These are phyloP conservation scores for Rana temporaria DNA, from an alignment of 2,113 vertebrate genomes.

Conservation along the genomic window DNA sequence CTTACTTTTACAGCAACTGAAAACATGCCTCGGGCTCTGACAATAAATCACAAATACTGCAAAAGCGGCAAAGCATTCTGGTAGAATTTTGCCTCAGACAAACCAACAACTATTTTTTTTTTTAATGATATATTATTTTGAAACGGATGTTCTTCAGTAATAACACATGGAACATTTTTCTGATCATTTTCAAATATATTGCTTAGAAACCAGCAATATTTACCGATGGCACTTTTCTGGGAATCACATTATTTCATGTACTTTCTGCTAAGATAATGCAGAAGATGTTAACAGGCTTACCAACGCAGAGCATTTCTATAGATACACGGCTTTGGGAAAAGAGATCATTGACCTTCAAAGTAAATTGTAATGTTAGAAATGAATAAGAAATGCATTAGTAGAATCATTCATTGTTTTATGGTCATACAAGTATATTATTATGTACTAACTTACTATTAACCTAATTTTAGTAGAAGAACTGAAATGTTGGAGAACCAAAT, in stretches of 20 bases:
- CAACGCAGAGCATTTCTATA: too few relatives aligned
- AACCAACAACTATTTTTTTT: not conserved
- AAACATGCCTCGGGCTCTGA: too few relatives aligned
- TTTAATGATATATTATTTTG: not conserved
- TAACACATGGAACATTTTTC: not conserved
- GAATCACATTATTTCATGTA: not conserved
- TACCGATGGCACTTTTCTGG: not conserved
- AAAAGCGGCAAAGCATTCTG: not conserved
- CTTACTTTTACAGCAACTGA: too few relatives aligned
- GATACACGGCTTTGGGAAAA: too few relatives aligned
- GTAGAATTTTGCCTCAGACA: not conserved
- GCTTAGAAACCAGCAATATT: not conserved
- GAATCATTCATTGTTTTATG: not conserved
- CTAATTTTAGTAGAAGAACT: too few relatives aligned
- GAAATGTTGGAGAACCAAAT: too few relatives aligned
- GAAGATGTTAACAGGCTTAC: not conserved
- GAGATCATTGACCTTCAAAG: not conserved
- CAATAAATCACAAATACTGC: too few relatives aligned
- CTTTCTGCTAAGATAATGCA: not conserved
- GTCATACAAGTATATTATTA: not conserved
- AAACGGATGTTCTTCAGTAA: not conserved
- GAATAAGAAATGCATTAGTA: not conserved
- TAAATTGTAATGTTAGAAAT: not conserved
- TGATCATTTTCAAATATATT: slow-evolving; percentile 5
- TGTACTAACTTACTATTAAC: too few relatives aligned